phyloP scores from a whole-genome alignment of 2,888 invertebrate species.

The Xestia sexstrigata region DNA sequence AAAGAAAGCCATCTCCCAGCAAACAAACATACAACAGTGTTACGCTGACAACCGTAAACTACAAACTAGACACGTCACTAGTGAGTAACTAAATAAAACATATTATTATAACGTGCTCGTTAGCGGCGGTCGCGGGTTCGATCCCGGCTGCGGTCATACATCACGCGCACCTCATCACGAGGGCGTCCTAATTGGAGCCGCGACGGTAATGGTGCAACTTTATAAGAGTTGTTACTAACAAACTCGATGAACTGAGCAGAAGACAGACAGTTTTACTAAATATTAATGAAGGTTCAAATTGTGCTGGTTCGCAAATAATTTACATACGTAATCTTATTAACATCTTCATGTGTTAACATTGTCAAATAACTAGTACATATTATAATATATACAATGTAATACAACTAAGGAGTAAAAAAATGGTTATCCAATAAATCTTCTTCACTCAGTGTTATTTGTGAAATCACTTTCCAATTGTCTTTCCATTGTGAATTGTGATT shows the following conservation, averaged over 20 bases:
- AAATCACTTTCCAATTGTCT: background rate
- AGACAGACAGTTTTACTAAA: background rate
- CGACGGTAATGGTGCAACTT: conserved; percentile 41
- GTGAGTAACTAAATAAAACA: conserved; percentile 11
- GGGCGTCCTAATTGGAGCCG: conserved; percentile 43
- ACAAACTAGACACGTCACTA: conserved; percentile 5
- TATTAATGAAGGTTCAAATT: background rate
- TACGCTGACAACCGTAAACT: background rate
- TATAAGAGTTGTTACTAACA: conserved; percentile 16
- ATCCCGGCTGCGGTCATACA: conserved; percentile 47
- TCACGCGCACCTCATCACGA: conserved; percentile 55
- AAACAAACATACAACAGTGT: background rate
- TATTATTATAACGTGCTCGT: conserved; percentile 20
- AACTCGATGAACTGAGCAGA: conserved; percentile 12
- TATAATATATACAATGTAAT: background rate
- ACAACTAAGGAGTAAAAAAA: background rate
- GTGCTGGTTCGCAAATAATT: background rate
- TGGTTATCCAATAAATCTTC: background rate
- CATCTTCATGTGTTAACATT: background rate
- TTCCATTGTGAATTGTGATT: background rate
- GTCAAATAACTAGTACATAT: background rate
- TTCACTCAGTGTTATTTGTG: background rate
- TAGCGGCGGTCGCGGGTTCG: conserved; percentile 18
- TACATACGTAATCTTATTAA: background rate
- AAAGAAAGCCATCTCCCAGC: background rate